Evolutionary conservation across 2,797 vertebrate species (phyloP).

Genomic region (Falco peregrinus): DNA sequence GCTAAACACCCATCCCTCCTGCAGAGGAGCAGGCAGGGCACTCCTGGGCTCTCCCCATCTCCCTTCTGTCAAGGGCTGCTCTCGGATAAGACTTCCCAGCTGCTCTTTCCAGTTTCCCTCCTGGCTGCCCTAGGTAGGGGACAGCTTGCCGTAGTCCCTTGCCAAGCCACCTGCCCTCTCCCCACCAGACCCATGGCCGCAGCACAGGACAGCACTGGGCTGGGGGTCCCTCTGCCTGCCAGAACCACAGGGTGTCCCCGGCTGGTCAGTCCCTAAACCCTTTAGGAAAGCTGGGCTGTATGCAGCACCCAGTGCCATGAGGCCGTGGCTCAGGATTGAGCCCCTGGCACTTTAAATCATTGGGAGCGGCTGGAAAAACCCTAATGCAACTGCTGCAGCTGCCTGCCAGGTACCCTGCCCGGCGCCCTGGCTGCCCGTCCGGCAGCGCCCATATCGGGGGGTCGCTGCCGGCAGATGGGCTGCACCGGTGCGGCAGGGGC

Average conservation of each 20-base stretch:
- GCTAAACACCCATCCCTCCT: too few relatives aligned
- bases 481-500: too few relatives aligned
- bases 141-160: not conserved
- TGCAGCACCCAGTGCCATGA: fast-evolving
- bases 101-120: not conserved
- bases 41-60: not conserved
- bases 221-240: not conserved
- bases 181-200: not conserved
- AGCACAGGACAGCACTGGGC: not conserved
- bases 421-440: not conserved
- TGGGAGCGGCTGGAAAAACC: not conserved
- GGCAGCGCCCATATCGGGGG: fast-evolving
- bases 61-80: not conserved
- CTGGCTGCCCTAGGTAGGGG: not conserved
- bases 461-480: not conserved
- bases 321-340: not conserved
- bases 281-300: not conserved
- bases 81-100: not conserved
- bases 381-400: not conserved
- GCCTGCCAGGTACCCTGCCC: not conserved
- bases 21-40: not conserved
- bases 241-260: fast-evolving
- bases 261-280: fast-evolving
- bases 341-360: not conserved
- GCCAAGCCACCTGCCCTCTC: not conserved